phyloP scores from a whole-genome alignment of 2,113 vertebrate genomes.

The Megatriorchis doriae region DNA sequence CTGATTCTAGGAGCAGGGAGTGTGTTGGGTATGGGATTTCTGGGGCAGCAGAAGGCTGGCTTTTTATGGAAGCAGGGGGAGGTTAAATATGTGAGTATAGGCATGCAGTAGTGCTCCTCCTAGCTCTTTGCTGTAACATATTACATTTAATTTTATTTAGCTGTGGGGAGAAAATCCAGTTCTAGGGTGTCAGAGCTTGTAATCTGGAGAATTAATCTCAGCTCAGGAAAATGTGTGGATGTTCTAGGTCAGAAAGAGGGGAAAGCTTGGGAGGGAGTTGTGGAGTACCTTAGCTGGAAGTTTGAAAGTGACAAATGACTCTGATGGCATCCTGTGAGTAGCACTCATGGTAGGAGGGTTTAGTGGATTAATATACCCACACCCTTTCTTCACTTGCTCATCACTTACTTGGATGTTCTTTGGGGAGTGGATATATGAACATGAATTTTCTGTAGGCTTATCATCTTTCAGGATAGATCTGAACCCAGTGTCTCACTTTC shows the following conservation, averaged over 20 bases:
- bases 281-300: neutral
- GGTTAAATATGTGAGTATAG: neutral
- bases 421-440: neutral
- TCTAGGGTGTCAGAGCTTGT: neutral
- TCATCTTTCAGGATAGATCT: neutral
- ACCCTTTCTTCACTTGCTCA: neutral
- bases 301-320: neutral
- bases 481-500: neutral
- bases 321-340: neutral
- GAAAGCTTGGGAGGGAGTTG: neutral
- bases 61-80: neutral
- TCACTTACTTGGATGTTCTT: neutral
- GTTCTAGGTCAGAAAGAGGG: neutral
- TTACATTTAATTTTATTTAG: neutral
- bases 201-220: neutral
- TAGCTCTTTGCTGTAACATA: neutral
- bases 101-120: neutral
- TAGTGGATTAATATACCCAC: neutral
- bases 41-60: neutral
- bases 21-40: neutral
- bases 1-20: neutral
- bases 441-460: neutral
- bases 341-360: neutral
- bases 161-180: neutral
- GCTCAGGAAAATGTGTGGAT: neutral